Conservation (phyloP, 2,113 vertebrate genomes). For the Arothron firmamentum region DNA sequence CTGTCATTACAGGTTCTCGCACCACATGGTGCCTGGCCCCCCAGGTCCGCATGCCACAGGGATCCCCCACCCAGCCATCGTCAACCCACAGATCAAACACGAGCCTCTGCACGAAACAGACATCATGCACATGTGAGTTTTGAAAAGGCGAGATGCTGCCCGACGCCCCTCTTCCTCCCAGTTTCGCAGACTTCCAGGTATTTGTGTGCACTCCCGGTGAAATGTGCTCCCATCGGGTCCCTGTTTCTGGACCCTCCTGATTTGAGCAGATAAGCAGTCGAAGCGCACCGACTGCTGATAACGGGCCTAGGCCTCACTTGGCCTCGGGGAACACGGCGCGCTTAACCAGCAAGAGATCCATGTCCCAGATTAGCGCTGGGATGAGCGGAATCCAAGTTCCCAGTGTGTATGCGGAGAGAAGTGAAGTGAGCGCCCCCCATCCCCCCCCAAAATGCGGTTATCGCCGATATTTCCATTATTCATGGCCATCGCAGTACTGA, state of each 20-base stretch:
- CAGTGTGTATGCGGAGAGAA: slow-evolving; percentile 30
- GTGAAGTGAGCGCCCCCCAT: slow-evolving; percentile 28
- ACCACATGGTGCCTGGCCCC: slow-evolving; percentile 98
- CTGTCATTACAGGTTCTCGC: slow-evolving; percentile 86
- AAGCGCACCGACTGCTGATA: slow-evolving; percentile 56
- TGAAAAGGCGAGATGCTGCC: slow-evolving; percentile 4
- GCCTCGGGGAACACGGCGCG: slow-evolving; percentile 60
- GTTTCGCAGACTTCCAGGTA: slow-evolving; percentile 44
- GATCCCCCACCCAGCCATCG: slow-evolving; percentile 98
- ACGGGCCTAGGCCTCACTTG: slow-evolving; percentile 60
- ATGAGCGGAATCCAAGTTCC: slow-evolving; percentile 40
- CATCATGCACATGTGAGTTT: slow-evolving; percentile 96
- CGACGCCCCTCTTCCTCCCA: neutral
- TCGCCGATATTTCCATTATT: slow-evolving; percentile 57
- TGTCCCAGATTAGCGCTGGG: slow-evolving; percentile 49
- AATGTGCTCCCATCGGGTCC: slow-evolving; percentile 5
- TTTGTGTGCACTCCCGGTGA: slow-evolving; percentile 17
- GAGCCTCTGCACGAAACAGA: slow-evolving; percentile 94
- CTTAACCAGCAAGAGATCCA: slow-evolving; percentile 56
- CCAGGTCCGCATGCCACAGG: slow-evolving; percentile 94
- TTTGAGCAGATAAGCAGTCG: slow-evolving; percentile 57
- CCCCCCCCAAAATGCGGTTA: slow-evolving; percentile 36
- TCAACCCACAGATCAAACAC: slow-evolving; percentile 98
- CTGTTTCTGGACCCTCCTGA: slow-evolving; percentile 47
- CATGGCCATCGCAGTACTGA: slow-evolving; percentile 27